Evolutionary conservation across 2,797 vertebrate species (phyloP), one percentile per base, ranked within the genome.

Genomic region (Lagorchestes hirsutus): DNA sequence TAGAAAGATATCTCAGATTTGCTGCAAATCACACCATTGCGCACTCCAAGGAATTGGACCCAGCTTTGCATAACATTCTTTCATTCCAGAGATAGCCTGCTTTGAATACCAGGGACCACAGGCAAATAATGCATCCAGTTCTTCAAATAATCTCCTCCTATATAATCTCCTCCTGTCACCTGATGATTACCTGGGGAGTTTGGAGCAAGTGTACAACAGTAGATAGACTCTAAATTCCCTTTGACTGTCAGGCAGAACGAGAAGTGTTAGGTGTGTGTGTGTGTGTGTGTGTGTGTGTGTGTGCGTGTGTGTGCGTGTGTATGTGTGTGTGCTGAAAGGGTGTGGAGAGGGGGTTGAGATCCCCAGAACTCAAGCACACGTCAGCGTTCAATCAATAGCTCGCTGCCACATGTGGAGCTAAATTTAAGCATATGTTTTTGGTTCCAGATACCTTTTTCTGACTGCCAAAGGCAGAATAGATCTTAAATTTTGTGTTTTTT

Each of bases 351-450:
- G 93, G 92, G 93, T 16, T 91, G 95, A 96, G 93, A 95, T 96
- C 95, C 93, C 93, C 27, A 92, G 91, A 95, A 94, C 94, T 97
- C 95, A 95, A 97, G 92, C 97, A 96, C 96, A 96, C 97, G 97
- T 97, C 98, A 97, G 94, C 93, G 55, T 97, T 97, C 97, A 97
- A 93, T 97, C 97, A 97, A 96, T 97, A 97, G 96, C 95, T 93
- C 95, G 96, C 94, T 97, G 97, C 95, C 95, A 96, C 98, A 97
- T 97, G 98, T 98, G 97, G 96, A 96, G 94, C 97, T 97, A 97
- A 97, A 98, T 98, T 97, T 97, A 97, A 97, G 97, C 97, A 97
- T 96, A 96, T 97, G 98, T 95, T 98, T 98, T 97, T 96, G 92
- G 95, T 98, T 98, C 96, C 10, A 58, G 92, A 97, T 98, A 95